Base-by-base conservation (phyloP, 2,797 vertebrate genomes). In the Melanogrammus aeglefinus region DNA sequence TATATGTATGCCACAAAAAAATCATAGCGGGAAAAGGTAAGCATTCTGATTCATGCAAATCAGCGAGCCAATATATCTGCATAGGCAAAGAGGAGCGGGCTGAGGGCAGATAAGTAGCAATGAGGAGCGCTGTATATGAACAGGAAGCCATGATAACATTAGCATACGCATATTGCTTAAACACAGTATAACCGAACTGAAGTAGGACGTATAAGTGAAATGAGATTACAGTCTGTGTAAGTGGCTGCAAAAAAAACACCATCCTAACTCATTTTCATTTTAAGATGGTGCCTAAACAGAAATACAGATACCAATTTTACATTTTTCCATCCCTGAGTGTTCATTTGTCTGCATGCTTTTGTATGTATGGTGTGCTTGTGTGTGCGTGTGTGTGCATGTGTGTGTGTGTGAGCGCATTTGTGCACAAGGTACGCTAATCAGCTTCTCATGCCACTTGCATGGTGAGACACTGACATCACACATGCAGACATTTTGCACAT, bases 371-470 rank as follows among this genome's bases (percentile, higher is more conserved):
- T 57, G 16, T 57, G 47, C n/a, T 3, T 57, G 47, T 57, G 47
- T 57, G 47, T 57, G 47, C n/a, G 18, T 21, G 2, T 51, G 47
- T 57, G 18, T 57, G 47, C n/a, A 18, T 57, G 47, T 21, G 16
- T 3, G 18, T 21, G 4, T 21, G 47, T 21, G 16, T 21, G 47
- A 4, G 16, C 18, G 4, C 16, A 21, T 57, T 18, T 57, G 16
- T 57, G 47, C 47, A 57, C 47, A 18, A 18, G 47, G 47, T 57
- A 57, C 4, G 95, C 95, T 96, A 96, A 97, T 97, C 96, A 96
- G 95, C 95, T 95, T 94, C 94, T 95, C 89, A 93, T 96, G 96
- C 96, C 96, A 96, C 96, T 97, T 95, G 96, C 94, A 93, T 92
- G 93, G 95, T 94, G 95, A 94, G 94, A 91, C 94, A 94, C 94